These are phyloP conservation scores for Phaethornis superciliosus DNA, from an alignment of 2,113 vertebrate species.

Conservation along the genomic window DNA sequence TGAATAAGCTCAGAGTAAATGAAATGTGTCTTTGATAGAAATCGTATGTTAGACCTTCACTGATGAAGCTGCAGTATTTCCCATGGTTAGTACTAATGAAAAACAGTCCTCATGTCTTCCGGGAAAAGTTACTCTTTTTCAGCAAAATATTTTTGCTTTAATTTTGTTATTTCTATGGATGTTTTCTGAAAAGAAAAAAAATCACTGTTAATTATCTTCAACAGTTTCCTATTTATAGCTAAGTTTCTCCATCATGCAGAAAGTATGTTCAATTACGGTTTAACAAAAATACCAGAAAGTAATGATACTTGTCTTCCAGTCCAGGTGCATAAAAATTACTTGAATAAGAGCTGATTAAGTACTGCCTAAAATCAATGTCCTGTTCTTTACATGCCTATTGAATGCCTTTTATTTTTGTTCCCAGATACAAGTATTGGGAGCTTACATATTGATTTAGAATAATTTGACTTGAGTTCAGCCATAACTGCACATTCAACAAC, in stretches of 20 bases:
- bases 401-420: not conserved
- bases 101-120: slow-evolving; percentile 59
- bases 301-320: not conserved
- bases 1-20: slow-evolving; percentile 60
- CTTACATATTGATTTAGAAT: not conserved
- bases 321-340: not conserved
- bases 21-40: slow-evolving; percentile 70
- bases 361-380: not conserved
- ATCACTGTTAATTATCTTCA: slow-evolving; percentile 54
- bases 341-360: not conserved
- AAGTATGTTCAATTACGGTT: not conserved
- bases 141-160: slow-evolving; percentile 57
- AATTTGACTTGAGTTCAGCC: not conserved
- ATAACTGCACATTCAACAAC: slow-evolving; percentile 28
- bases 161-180: slow-evolving; percentile 47
- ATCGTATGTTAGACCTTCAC: slow-evolving; percentile 59
- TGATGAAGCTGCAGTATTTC: slow-evolving; percentile 64
- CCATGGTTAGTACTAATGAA: slow-evolving; percentile 70
- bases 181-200: slow-evolving; percentile 51
- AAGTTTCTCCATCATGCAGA: not conserved
- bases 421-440: not conserved
- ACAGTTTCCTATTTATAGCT: slow-evolving; percentile 41
- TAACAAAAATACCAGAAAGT: not conserved
- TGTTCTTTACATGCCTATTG: not conserved
- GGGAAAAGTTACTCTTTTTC: slow-evolving; percentile 33